Evolutionary conservation across 2,797 vertebrate species (phyloP).

Genomic region (Enteromius fasciolatus): DNA sequence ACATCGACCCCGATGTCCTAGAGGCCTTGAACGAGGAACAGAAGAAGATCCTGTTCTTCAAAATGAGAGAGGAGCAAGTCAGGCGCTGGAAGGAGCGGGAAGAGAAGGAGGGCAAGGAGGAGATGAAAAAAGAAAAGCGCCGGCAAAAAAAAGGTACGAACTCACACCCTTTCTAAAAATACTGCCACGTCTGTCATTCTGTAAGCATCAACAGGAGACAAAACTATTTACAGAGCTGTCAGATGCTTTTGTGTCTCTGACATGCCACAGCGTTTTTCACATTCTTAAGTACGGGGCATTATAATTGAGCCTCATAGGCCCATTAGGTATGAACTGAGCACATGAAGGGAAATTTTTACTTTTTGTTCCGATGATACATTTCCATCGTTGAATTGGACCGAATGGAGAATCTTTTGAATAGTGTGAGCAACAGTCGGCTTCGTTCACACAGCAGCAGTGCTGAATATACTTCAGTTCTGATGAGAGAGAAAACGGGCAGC

Average conservation of each 20-base stretch:
- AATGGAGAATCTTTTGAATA: not conserved
- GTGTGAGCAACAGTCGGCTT: not conserved
- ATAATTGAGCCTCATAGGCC: not conserved
- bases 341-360: not conserved
- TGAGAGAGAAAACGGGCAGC: not conserved
- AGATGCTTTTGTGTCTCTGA: conserved; percentile 7
- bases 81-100: conserved; percentile 79
- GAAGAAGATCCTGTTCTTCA: conserved; percentile 80
- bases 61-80: conserved; percentile 85
- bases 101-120: conserved; percentile 69
- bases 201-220: not conserved
- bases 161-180: conserved; percentile 30
- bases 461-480: not conserved
- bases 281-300: not conserved
- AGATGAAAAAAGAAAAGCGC: conserved; percentile 27
- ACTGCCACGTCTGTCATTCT: conserved; percentile 11
- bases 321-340: not conserved
- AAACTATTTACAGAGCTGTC: conserved; percentile 22
- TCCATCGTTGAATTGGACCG: not conserved
- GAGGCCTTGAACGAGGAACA: conserved; percentile 82
- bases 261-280: not conserved
- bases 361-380: not conserved
- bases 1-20: conserved; percentile 81
- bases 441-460: not conserved
- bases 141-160: conserved; percentile 73